Conservation (phyloP, 2,797 vertebrate species). For the Pogonophryne albipinna region DNA sequence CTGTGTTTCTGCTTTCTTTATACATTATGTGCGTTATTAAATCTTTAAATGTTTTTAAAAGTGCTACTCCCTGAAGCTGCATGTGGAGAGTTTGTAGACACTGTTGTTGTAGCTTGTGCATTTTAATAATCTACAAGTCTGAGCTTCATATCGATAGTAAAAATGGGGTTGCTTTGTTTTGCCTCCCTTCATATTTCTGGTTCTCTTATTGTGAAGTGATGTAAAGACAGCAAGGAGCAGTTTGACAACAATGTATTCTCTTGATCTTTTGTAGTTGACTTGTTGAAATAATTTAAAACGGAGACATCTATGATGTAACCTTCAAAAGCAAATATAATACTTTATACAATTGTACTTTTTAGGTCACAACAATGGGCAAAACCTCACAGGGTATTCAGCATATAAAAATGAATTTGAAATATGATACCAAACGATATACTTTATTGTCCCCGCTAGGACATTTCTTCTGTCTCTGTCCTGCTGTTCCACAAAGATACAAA, state of each 20-base stretch:
- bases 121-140: neutral
- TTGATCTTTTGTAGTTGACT: neutral
- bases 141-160: neutral
- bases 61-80: neutral
- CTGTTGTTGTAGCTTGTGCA: neutral
- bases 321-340: neutral
- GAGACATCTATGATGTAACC: neutral
- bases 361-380: too few relatives aligned
- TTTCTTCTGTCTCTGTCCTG: neutral
- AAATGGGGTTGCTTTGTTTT: neutral
- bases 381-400: too few relatives aligned
- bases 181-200: neutral
- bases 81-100: neutral
- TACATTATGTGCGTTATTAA: neutral
- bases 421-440: too few relatives aligned
- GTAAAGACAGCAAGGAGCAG: neutral
- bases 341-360: neutral
- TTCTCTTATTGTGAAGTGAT: neutral
- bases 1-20: neutral
- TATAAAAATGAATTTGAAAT: too few relatives aligned
- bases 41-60: neutral
- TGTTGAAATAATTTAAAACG: neutral
- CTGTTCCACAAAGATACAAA: too few relatives aligned
- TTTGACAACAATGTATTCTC: neutral
- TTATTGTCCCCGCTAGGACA: too few relatives aligned